Percentiles rank a stretch among this genome's conserved stretches.
Evolutionary conservation across 1,140 invertebrate genomes (phyloP).

Genomic region (Cataglyphis hispanica): DNA sequence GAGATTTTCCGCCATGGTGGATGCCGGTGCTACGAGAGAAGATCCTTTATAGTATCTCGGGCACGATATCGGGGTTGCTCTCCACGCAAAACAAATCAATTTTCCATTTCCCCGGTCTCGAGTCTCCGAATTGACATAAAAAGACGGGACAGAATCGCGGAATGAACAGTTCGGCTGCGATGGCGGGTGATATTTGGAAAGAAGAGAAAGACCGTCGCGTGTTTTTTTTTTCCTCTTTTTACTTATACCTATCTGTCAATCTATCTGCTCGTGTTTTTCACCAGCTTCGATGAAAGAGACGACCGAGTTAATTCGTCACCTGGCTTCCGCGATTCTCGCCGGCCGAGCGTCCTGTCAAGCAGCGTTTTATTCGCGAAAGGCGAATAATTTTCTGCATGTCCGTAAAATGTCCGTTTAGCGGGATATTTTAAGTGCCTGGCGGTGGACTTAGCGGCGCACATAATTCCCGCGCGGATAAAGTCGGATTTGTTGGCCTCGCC

Average conservation of each 20-base stretch:
- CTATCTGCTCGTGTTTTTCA: too few relatives aligned
- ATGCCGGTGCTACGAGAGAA: conserved; percentile 1
- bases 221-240: conserved; percentile 13
- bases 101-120: conserved; percentile 14
- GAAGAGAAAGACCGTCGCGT: background rate
- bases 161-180: background rate
- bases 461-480: conserved; percentile 44
- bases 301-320: background rate
- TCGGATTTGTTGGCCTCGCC: conserved; percentile 38
- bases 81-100: conserved; percentile 62
- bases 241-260: background rate
- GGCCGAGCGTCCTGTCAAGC: background rate
- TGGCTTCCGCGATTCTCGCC: background rate
- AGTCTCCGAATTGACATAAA: background rate
- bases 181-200: conserved; percentile 30
- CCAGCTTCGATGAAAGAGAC: too few relatives aligned
- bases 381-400: background rate
- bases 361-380: conserved; percentile 11
- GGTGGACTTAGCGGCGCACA: conserved; percentile 28
- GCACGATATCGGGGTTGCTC: background rate
- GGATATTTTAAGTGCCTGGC: conserved; percentile 34
- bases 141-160: too few relatives aligned
- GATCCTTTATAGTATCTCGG: conserved; percentile 24
- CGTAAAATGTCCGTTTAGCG: conserved; percentile 21
- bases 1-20: conserved; percentile 51